Conservation (phyloP, 2,113 vertebrate species). For the Hoplias malabaricus region DNA sequence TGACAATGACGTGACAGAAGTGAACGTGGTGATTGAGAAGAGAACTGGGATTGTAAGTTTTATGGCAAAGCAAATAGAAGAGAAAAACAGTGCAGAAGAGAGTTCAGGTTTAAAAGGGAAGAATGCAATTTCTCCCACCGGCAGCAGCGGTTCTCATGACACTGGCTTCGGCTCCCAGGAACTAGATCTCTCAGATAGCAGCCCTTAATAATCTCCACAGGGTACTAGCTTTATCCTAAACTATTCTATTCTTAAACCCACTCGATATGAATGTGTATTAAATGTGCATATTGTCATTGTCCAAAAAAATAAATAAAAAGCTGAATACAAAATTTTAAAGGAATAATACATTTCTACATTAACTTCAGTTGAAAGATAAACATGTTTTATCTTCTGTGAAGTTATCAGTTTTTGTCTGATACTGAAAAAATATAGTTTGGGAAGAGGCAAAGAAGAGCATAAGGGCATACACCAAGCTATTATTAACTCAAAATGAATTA, state of each 20-base stretch:
- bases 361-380: too few relatives aligned
- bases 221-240: neutral
- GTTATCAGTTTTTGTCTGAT: too few relatives aligned
- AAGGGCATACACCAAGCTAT: too few relatives aligned
- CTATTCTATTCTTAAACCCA: neutral
- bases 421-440: too few relatives aligned
- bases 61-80: constrained; percentile 31
- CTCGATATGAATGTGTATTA: neutral
- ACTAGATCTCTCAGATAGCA: constrained; percentile 10
- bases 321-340: too few relatives aligned
- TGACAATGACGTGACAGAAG: neutral
- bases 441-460: too few relatives aligned
- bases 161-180: constrained; percentile 72
- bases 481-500: too few relatives aligned
- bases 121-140: constrained; percentile 60
- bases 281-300: too few relatives aligned
- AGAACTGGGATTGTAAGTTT: constrained; percentile 21
- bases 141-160: constrained; percentile 71
- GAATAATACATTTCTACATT: too few relatives aligned
- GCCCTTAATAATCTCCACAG: constrained; percentile 39
- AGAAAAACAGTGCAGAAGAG: constrained; percentile 20
- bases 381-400: too few relatives aligned
- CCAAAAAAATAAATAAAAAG: too few relatives aligned
- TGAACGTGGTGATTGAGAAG: constrained; percentile 8
- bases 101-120: constrained; percentile 33